These are phyloP conservation scores for Pogoniulus pusillus DNA, from an alignment of 2,797 vertebrate genomes.

Conservation along the genomic window DNA sequence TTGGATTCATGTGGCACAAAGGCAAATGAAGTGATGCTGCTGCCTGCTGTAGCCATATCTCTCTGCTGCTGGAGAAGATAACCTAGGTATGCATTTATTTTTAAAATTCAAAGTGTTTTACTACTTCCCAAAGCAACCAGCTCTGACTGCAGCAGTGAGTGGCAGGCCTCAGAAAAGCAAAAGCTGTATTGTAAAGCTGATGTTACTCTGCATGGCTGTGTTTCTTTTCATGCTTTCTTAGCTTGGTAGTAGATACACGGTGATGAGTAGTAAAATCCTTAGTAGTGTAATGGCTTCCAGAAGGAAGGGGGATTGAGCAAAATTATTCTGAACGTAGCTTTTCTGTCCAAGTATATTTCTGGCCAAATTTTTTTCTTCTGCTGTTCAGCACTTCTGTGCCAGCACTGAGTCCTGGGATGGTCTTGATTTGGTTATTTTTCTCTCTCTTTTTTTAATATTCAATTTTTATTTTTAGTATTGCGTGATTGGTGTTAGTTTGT, in stretches of 20 bases:
- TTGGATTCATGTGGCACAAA: neutral
- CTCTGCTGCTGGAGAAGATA: neutral
- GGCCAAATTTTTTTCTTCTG: neutral
- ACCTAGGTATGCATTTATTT: neutral
- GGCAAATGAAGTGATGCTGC: neutral
- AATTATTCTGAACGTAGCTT: neutral
- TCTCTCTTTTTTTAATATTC: neutral
- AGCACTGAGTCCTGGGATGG: neutral
- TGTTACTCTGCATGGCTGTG: neutral
- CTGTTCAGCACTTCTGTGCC: neutral
- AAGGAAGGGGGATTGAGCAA: neutral
- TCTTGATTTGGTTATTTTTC: neutral
- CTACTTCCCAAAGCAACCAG: neutral
- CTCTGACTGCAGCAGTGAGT: neutral
- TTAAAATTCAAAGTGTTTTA: neutral
- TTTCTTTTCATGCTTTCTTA: neutral
- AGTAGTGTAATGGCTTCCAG: conserved; percentile 28
- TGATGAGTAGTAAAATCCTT: conserved; percentile 40
- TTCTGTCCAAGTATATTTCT: conserved; percentile 14
- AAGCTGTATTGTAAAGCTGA: neutral
- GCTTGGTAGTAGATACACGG: neutral
- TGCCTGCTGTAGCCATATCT: neutral
- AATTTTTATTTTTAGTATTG: neutral
- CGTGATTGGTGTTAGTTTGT: neutral
- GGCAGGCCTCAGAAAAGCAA: neutral